Evolutionary conservation across 2,797 vertebrate genomes (phyloP).

Genomic region (Labroides dimidiatus): DNA sequence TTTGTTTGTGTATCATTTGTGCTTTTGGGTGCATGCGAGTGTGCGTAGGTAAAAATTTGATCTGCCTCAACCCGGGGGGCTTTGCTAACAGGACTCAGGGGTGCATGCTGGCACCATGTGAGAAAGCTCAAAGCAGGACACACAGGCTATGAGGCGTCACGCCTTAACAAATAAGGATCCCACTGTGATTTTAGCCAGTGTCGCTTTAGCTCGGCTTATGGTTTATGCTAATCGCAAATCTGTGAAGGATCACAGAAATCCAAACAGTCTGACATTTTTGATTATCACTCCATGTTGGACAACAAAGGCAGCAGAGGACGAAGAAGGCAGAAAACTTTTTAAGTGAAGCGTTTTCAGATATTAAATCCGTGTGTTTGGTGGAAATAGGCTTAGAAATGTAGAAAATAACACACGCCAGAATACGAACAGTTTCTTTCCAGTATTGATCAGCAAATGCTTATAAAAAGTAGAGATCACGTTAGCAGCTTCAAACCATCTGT

Average conservation of each 20-base stretch:
- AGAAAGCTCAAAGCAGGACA: constrained; percentile 76
- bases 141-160: constrained; percentile 66
- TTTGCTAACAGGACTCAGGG: constrained; percentile 81
- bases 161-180: constrained; percentile 76
- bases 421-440: neutral
- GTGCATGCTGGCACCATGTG: constrained; percentile 62
- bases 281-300: constrained; percentile 67
- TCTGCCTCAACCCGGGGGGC: constrained; percentile 65
- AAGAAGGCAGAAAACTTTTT: constrained; percentile 50
- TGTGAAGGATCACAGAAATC: constrained; percentile 77
- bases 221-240: constrained; percentile 79
- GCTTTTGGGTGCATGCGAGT: constrained; percentile 19
- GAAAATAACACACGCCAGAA: constrained; percentile 16
- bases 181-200: constrained; percentile 72
- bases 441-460: constrained; percentile 20
- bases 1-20: constrained; percentile 61
- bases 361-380: constrained; percentile 5
- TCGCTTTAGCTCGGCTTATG: constrained; percentile 72
- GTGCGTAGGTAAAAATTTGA: constrained; percentile 56
- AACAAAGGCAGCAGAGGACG: constrained; percentile 74
- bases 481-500: constrained; percentile 30
- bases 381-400: neutral
- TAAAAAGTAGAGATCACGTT: constrained; percentile 21
- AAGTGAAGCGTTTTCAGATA: constrained; percentile 10
- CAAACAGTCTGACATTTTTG: constrained; percentile 74